Conservation (phyloP, 2,888 invertebrate genomes). For the Palloptera scutellata region DNA sequence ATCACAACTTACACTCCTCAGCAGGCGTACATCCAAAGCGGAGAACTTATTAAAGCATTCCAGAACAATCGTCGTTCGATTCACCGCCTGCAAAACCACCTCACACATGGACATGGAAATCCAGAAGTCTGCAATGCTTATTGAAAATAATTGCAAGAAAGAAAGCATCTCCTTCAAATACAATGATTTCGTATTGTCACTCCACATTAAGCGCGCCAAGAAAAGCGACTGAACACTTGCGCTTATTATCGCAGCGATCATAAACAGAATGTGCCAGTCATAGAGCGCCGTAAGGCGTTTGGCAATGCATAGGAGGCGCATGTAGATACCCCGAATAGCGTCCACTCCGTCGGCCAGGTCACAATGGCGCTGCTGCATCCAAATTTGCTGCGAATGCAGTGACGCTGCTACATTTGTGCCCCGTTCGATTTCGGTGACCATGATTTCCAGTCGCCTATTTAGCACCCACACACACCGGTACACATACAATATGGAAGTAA, state of each 20-base stretch:
- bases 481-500: neutral
- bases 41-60: neutral
- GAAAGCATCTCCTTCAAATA: too few species aligned
- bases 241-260: neutral
- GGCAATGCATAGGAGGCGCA: neutral
- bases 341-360: neutral
- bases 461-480: neutral
- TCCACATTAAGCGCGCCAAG: neutral
- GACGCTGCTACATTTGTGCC: neutral
- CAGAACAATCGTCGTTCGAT: neutral
- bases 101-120: neutral
- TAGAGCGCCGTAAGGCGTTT: neutral
- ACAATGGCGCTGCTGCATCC: neutral
- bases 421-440: neutral
- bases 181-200: neutral
- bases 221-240: neutral
- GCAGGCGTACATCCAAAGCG: neutral
- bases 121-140: neutral
- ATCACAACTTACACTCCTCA: neutral
- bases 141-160: neutral
- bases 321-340: neutral
- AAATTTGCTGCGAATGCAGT: neutral
- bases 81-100: neutral
- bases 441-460: neutral
- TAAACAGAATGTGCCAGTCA: neutral